Evolutionary conservation across 2,888 invertebrate genomes (phyloP).

Genomic region (Caenorhabditis panamensis): DNA sequence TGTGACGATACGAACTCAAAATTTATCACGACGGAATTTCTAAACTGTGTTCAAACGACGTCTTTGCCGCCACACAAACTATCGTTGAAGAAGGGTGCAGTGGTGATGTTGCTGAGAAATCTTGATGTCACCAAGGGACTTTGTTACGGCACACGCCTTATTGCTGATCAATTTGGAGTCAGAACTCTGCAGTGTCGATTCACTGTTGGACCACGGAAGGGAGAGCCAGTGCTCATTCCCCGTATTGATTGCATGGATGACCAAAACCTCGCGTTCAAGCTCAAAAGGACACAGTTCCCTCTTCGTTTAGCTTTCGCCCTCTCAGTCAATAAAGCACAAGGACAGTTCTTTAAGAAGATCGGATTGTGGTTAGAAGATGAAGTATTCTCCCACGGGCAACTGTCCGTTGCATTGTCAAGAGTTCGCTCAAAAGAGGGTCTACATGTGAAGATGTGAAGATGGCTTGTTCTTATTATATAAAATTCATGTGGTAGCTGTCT

Average conservation of each 20-base stretch:
- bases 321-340: slow-evolving; percentile 1
- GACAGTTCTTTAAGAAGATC: background rate
- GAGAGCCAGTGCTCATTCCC: slow-evolving; percentile 8
- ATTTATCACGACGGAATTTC: background rate
- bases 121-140: background rate
- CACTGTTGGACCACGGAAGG: background rate
- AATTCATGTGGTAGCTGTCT: no score
- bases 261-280: background rate
- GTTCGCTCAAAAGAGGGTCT: background rate
- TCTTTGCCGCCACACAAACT: slow-evolving; percentile 4
- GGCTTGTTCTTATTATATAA: no score
- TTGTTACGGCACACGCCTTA: slow-evolving; percentile 16
- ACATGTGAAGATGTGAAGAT: no score
- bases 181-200: background rate
- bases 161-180: slow-evolving; percentile 9
- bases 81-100: background rate
- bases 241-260: background rate
- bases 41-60: background rate
- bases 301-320: background rate
- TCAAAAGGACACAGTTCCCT: slow-evolving; percentile 15
- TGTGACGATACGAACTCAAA: background rate
- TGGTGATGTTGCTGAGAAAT: slow-evolving; percentile 8
- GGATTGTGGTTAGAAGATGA: background rate
- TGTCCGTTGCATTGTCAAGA: background rate
- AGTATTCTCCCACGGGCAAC: background rate